These are phyloP conservation scores for Tenualosa ilisha DNA, from an alignment of 2,797 vertebrate species.

Conservation along the genomic window DNA sequence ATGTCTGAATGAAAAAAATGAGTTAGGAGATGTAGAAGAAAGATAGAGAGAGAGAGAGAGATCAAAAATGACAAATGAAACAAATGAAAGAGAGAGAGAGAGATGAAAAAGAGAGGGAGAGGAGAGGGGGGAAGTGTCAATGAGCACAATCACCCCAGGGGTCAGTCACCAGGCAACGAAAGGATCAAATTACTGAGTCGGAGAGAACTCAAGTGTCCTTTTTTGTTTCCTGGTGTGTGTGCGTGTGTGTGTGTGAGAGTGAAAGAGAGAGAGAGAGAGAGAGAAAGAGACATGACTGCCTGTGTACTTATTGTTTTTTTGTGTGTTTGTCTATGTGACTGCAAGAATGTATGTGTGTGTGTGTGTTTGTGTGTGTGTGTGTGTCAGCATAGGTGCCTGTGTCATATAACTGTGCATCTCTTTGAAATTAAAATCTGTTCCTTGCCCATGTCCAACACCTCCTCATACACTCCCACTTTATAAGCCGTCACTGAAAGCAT, in stretches of 20 bases:
- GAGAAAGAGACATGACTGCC: no score
- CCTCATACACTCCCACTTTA: not conserved
- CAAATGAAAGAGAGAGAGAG: not conserved
- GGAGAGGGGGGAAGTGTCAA: not conserved
- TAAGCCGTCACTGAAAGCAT: no score
- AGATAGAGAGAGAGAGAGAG: constrained; percentile 11
- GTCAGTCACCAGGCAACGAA: constrained; percentile 75
- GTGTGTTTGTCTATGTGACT: not conserved
- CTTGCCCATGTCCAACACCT: not conserved
- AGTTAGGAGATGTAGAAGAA: constrained; percentile 28
- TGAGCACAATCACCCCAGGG: constrained; percentile 50
- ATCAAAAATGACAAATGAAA: not conserved
- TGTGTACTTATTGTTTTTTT: not conserved
- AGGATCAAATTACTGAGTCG: constrained; percentile 65
- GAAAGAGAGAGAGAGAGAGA: not conserved
- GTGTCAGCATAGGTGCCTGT: not conserved
- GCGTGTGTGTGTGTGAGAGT: constrained; percentile 20
- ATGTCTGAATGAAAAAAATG: constrained; percentile 26
- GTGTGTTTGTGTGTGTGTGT: not conserved
- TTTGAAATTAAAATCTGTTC: not conserved
- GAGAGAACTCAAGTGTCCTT: constrained; percentile 33
- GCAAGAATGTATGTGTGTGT: not conserved
- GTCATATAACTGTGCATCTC: not conserved
- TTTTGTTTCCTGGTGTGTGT: constrained; percentile 24
- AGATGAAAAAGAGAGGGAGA: not conserved